Base-by-base conservation (phyloP, 2,888 invertebrate genomes). In the Dryococelus australis region DNA sequence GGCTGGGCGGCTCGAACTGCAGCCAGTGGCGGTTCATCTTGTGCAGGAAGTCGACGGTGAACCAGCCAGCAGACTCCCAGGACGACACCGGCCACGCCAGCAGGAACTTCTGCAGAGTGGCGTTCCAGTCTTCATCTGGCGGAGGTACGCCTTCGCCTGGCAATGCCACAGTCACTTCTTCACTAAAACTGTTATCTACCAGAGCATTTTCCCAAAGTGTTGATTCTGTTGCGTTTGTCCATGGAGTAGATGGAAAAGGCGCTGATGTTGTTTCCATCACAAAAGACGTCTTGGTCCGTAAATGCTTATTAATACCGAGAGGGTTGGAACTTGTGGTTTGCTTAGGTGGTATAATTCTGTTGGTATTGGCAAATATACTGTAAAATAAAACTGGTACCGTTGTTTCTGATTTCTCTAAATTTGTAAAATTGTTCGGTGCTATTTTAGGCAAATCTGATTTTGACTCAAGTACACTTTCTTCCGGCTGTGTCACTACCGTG, bases 21-120 rank as follows among this genome's bases (percentile, higher is more conserved):
- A 97, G 92, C 97, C 97, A 97, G 91, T 96, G 96, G 0, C 94
- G 93, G 92, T 96, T 96, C 88, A 97, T 95, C 88, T 94, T 91
- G 87, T 93, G 91, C 90, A 95, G 90, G 90, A 94, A 94, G 88
- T 94, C 94, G 79, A 94, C 94, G 8, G 93, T 92, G 91, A 95
- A 95, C 90, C 93, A 93, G 35, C 95, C 95, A 88, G 92, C 91
- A 84, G 93, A 90, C 88, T 91, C 92, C 95, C 95, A 95, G 79
- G 91, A 91, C 43, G 92, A 91, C 5, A 93, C 91, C 0, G 93
- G 92, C 90, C 92, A 92, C 28, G 89, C 90, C 43, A 88, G 87
- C 85, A 91, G 90, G 90, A 93, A 92, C n/a, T 88, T 51, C 27
- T 88, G 83, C 47, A 89, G 84, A 51, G 88, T 53, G 65, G 85